These are phyloP conservation scores for Periplaneta americana DNA, from an alignment of 1,140 invertebrate species.

Conservation along the genomic window DNA sequence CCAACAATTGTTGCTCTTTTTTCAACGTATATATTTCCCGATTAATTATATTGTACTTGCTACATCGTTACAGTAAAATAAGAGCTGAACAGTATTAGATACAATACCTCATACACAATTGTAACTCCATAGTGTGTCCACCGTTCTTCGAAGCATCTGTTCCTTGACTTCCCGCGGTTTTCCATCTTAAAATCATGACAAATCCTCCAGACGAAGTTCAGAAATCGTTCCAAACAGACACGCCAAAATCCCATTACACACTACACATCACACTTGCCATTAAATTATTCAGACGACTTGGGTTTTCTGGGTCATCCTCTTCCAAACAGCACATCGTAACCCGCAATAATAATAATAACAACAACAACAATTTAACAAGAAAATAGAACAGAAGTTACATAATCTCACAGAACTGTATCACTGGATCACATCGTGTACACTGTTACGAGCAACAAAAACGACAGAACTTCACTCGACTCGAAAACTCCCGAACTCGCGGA, in stretches of 20 bases:
- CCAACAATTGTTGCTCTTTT: no score
- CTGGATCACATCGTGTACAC: background rate
- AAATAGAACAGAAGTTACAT: background rate
- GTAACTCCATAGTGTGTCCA: background rate
- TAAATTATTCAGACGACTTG: background rate
- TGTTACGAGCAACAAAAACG: background rate
- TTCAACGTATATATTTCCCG: no score
- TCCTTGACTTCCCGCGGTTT: background rate
- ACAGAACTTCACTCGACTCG: background rate
- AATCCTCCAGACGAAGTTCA: background rate
- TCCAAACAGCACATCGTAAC: background rate
- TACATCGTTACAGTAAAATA: no score
- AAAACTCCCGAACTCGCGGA: background rate
- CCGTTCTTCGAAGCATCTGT: background rate
- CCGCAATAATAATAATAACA: background rate
- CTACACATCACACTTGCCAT: background rate
- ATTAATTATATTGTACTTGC: no score
- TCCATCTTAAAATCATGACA: background rate
- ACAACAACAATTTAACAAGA: background rate
- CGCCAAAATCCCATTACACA: background rate
- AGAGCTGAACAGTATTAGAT: no score
- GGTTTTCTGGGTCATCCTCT: background rate
- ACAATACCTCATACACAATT: background rate
- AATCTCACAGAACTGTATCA: background rate
- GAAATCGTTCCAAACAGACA: background rate